Evolutionary conservation across 2,113 vertebrate species (phyloP), one percentile per base, ranked within the genome.

Genomic region (Eleginops maclovinus): DNA sequence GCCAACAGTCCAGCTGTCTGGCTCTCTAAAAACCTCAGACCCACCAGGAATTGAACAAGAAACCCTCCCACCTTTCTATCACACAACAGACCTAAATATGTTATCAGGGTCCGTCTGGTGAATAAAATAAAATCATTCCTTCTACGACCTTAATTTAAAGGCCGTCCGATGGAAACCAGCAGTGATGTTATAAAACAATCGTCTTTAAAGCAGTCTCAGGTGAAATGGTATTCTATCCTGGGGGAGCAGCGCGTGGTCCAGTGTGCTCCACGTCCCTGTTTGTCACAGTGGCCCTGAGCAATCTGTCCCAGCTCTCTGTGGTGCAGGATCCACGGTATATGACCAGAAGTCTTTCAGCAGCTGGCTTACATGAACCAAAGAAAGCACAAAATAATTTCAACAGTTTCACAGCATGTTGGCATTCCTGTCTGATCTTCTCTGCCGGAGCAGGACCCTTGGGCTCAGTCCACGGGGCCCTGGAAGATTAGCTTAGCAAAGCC

Each of bases 381-480:
- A 80, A 87, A 85, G 81, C 82, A 85, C 65, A 64, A 89, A 83
- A 79, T 81, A 72, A 87, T 90, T 68, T 47, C n/a, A 86, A 71
- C 58, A 86, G 89, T 89, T 92, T 92, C 89, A 91, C 91, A 90
- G 92, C 88, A 87, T 90, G 88, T 91, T 73, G 77, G 62, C 77
- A 36, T 81, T 83, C 81, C 65, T 49, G 63, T 62, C 49, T 69
- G 31, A 53, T 73, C 61, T 36, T 11, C 40, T 64, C 17, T 24
- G 56, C 28, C 16, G 9, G 61, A 50, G 72, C 69, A 53, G 79
- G 53, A 53, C 59, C 71, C 40, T 4, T n/a, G 4, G 1, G 56
- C 77, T 98, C 96, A 99, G 96, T 99, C 98, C 75, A 99, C 83
- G 0, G 98, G 98, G 67, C 97, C 97, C 92, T 99, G 98, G 93